Percentiles rank a stretch among this genome's conserved stretches.
Conservation (phyloP, 1,140 invertebrate genomes). For the Tenebrio molitor region DNA sequence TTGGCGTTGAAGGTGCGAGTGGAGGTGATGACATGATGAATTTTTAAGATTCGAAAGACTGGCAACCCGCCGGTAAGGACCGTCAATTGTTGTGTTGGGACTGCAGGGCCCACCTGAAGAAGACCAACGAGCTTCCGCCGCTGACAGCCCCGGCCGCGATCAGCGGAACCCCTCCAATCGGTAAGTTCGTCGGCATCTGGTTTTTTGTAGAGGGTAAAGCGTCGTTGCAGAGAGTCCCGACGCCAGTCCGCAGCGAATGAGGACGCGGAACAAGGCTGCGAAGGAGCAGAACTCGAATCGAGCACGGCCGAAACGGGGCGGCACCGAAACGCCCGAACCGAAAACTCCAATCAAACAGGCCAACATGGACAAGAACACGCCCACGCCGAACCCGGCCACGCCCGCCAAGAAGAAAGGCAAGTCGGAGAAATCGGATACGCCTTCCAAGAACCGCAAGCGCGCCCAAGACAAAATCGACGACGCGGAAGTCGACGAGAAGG, state of each 20-base stretch:
- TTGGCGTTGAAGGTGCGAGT: no score
- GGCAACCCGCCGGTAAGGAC: slow-evolving; percentile 85
- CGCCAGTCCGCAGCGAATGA: slow-evolving; percentile 87
- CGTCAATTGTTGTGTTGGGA: slow-evolving; percentile 83
- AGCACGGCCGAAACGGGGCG: slow-evolving; percentile 69
- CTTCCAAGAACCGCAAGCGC: slow-evolving; percentile 82
- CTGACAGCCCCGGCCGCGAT: slow-evolving; percentile 60
- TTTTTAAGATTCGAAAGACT: slow-evolving; percentile 66
- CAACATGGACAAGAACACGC: slow-evolving; percentile 67
- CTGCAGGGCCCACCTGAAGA: slow-evolving; percentile 86
- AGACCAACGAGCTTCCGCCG: slow-evolving; percentile 84
- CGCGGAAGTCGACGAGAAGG: slow-evolving; percentile 72
- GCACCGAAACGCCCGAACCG: slow-evolving; percentile 81
- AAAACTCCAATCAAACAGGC: slow-evolving; percentile 69
- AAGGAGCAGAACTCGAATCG: slow-evolving; percentile 77
- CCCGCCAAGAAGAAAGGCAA: slow-evolving; percentile 72
- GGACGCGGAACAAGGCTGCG: slow-evolving; percentile 85
- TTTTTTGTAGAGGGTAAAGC: no score
- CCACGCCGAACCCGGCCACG: slow-evolving; percentile 68
- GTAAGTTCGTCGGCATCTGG: no score
- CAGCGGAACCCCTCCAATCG: slow-evolving; percentile 56
- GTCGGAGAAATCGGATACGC: slow-evolving; percentile 75
- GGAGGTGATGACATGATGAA: background rate
- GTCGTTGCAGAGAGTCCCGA: slow-evolving; percentile 83
- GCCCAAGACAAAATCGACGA: slow-evolving; percentile 71